Conservation (phyloP, 92 coral and sea anemone species). For the Siderastrea radians region DNA sequence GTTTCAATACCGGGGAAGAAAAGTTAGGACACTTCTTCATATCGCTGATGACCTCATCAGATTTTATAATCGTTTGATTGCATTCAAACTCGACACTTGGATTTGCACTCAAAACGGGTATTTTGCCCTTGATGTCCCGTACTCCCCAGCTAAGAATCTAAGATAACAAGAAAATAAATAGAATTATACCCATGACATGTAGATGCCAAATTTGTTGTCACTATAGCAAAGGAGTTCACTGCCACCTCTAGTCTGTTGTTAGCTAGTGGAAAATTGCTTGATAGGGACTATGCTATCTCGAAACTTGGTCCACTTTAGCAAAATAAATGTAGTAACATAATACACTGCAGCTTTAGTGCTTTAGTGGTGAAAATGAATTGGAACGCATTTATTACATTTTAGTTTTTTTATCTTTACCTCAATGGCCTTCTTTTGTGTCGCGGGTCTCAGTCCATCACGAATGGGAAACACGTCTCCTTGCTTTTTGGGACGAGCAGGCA, state of each 20-base stretch:
- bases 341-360: too few species aligned
- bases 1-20: constrained; percentile 58
- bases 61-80: constrained; percentile 63
- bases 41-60: constrained; percentile 62
- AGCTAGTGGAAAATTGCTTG: too few species aligned
- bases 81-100: constrained; percentile 89
- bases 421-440: constrained; percentile 74
- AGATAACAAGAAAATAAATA: not conserved
- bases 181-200: not conserved
- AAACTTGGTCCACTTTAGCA: too few species aligned
- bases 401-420: constrained; percentile 67
- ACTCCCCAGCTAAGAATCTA: constrained; percentile 93
- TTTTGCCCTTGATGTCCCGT: constrained; percentile 76
- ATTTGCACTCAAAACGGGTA: constrained; percentile 44
- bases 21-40: constrained; percentile 85
- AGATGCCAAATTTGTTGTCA: not conserved
- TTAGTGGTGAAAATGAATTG: too few species aligned
- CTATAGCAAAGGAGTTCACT: too few species aligned
- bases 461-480: constrained; percentile 64
- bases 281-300: too few species aligned
- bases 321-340: too few species aligned
- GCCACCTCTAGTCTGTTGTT: too few species aligned
- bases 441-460: constrained; percentile 77
- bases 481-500: constrained; percentile 78
- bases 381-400: too few species aligned